Percentiles rank a stretch among this genome's conserved stretches.
Evolutionary conservation across 2,888 invertebrate genomes (phyloP).

Genomic region (Platynereis dumerilii): DNA sequence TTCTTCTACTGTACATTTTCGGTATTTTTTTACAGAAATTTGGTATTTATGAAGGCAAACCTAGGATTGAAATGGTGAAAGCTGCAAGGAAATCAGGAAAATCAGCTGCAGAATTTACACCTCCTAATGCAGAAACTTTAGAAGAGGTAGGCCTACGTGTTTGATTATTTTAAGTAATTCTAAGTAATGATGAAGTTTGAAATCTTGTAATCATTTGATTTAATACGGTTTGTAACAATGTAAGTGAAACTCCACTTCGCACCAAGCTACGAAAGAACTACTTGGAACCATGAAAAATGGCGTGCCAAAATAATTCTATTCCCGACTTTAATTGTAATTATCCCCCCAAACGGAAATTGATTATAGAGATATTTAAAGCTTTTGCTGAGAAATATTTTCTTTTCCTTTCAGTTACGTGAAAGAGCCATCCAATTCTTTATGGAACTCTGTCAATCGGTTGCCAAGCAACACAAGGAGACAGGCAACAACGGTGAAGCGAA

Average conservation of each 20-base stretch:
- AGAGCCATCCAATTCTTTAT: constrained; percentile 17
- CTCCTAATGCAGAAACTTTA: constrained; percentile 2
- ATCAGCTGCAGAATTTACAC: not conserved
- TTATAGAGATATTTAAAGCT: too few species aligned
- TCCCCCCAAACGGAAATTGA: too few species aligned
- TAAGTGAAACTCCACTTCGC: too few species aligned
- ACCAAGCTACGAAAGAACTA: too few species aligned
- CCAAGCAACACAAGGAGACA: not conserved
- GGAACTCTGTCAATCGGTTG: constrained; percentile 11
- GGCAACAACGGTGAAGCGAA: not conserved
- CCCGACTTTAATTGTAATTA: too few species aligned
- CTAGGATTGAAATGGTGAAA: constrained; percentile 42
- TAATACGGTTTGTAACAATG: too few species aligned
- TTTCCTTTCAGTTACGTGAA: constrained; percentile 7
- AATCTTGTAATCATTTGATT: too few species aligned
- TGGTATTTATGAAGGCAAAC: constrained; percentile 51
- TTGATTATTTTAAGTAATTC: too few species aligned
- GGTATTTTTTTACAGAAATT: constrained; percentile 45
- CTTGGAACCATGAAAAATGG: too few species aligned
- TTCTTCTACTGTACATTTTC: too few species aligned
- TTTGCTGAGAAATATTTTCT: not conserved
- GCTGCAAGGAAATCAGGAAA: constrained; percentile 1
- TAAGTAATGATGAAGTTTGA: too few species aligned
- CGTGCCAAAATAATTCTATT: too few species aligned
- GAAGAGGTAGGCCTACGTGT: not conserved